A percentile compares a stretch with the other conserved stretches of the same genome.
phyloP scores from a whole-genome alignment of 2,888 invertebrate genomes.

The Mythimna pallens region DNA sequence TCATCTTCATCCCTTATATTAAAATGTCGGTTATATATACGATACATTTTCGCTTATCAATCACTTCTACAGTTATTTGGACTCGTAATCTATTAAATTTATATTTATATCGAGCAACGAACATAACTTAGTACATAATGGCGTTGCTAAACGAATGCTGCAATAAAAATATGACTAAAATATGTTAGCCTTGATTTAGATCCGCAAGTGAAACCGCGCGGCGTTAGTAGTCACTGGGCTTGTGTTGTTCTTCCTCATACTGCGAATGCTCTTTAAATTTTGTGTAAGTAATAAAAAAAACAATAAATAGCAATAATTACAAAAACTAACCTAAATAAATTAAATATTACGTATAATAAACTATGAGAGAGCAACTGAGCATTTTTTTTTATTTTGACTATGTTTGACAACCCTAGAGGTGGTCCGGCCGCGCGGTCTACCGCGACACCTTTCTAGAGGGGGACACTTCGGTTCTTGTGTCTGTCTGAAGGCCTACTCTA shows the following conservation, averaged over 20 bases:
- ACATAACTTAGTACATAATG: slow-evolving; percentile 70
- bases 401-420: slow-evolving; percentile 41
- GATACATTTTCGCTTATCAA: slow-evolving; percentile 54
- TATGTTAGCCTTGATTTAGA: slow-evolving; percentile 20
- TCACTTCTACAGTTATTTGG: slow-evolving; percentile 65
- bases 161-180: slow-evolving; percentile 49
- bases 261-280: slow-evolving; percentile 47
- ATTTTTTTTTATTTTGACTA: slow-evolving; percentile 57
- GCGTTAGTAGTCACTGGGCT: slow-evolving; percentile 30
- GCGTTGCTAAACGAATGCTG: slow-evolving; percentile 69
- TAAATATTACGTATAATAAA: slow-evolving; percentile 47
- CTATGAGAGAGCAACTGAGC: slow-evolving; percentile 53
- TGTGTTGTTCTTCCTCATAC: slow-evolving; percentile 34
- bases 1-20: slow-evolving; percentile 33
- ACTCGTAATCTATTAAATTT: slow-evolving; percentile 55
- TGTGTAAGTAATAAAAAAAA: slow-evolving; percentile 34
- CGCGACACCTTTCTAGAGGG: slow-evolving; percentile 43
- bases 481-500: slow-evolving; percentile 88
- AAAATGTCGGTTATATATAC: slow-evolving; percentile 54
- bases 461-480: slow-evolving; percentile 43
- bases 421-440: slow-evolving; percentile 56
- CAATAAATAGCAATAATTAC: slow-evolving; percentile 64
- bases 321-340: slow-evolving; percentile 63
- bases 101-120: slow-evolving; percentile 67
- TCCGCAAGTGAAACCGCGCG: slow-evolving; percentile 60